Evolutionary conservation across 1,140 invertebrate species (phyloP).

Genomic region (Drosophila littoralis): DNA sequence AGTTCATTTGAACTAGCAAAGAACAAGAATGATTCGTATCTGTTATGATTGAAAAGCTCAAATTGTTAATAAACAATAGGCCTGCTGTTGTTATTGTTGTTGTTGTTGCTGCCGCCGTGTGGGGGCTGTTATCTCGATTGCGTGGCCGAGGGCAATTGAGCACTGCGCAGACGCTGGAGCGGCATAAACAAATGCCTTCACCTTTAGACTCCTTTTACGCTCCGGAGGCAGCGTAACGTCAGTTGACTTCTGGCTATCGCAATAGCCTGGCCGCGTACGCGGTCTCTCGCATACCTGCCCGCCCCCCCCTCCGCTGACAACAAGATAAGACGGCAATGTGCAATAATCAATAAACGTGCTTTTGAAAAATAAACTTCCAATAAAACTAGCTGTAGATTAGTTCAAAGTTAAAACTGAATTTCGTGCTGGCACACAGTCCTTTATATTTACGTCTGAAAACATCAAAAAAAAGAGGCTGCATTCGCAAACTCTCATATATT

Average conservation of each 20-base stretch:
- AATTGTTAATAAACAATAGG: constrained; percentile 18
- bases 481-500: constrained; percentile 27
- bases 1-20: not conserved
- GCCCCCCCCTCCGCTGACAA: not conserved
- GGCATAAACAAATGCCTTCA: constrained; percentile 77
- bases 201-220: constrained; percentile 45
- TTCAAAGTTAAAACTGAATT: constrained; percentile 70
- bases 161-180: constrained; percentile 62
- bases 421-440: constrained; percentile 40
- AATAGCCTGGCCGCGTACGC: constrained; percentile 48
- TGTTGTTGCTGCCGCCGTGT: not conserved
- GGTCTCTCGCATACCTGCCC: constrained; percentile 30
- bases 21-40: not conserved
- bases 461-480: not conserved
- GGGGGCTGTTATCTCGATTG: not conserved
- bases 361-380: constrained; percentile 46
- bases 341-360: constrained; percentile 79
- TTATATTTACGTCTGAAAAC: constrained; percentile 6
- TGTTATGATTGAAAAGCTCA: constrained; percentile 10
- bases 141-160: not conserved
- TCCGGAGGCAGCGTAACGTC: constrained; percentile 37
- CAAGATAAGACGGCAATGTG: constrained; percentile 62
- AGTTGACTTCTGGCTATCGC: constrained; percentile 67
- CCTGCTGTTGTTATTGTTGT: too few species aligned
- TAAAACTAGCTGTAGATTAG: constrained; percentile 55